These are phyloP conservation scores for Myrmecobius fasciatus DNA, from an alignment of 2,113 vertebrate species.

Conservation along the genomic window DNA sequence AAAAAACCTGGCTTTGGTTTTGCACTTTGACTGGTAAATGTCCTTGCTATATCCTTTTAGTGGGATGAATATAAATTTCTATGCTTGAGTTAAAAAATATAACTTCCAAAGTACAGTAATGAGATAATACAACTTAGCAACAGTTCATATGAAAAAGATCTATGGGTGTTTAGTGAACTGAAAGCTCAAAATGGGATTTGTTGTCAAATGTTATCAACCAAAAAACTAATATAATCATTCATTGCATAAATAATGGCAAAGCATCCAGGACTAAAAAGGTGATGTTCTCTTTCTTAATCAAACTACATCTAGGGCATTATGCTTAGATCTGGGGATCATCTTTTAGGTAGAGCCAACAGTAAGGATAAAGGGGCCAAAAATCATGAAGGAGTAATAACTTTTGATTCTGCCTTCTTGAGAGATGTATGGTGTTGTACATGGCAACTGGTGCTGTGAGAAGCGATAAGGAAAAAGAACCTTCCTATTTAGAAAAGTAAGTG, in stretches of 20 bases:
- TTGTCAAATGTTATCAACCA: neutral
- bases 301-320: neutral
- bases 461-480: neutral
- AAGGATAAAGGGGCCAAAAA: too few relatives aligned
- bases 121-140: neutral
- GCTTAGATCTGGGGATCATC: neutral
- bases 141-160: neutral
- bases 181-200: neutral
- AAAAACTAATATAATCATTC: neutral
- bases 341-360: too few relatives aligned
- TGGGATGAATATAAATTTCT: neutral
- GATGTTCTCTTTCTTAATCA: neutral
- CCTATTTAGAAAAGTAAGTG: neutral
- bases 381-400: neutral
- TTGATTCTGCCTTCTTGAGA: neutral
- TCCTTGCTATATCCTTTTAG: neutral
- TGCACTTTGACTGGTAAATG: too few relatives aligned
- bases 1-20: neutral
- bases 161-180: neutral
- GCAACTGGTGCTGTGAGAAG: neutral
- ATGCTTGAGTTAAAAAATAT: neutral
- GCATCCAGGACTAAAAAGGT: neutral
- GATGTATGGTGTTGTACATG: neutral
- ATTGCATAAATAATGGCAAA: too few relatives aligned
- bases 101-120: neutral